Evolutionary conservation across 2,797 vertebrate species (phyloP).

Genomic region (Microctenopoma stevenorrisi): DNA sequence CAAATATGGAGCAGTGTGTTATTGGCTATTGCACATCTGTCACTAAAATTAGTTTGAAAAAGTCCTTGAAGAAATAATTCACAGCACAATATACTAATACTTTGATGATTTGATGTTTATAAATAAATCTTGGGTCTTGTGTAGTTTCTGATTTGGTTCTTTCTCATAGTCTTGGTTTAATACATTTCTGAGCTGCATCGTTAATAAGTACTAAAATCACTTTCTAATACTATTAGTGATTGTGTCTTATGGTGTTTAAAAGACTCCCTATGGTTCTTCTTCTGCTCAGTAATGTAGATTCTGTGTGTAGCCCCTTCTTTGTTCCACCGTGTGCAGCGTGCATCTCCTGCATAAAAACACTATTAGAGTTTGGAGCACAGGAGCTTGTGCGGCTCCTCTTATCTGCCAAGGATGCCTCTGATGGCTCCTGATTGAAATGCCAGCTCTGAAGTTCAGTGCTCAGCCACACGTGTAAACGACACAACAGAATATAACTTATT

Average conservation of each 20-base stretch:
- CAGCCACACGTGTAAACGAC: constrained; percentile 77
- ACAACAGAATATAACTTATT: constrained; percentile 75
- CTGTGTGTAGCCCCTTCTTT: constrained; percentile 36
- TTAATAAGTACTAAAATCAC: neutral
- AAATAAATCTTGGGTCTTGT: too few species aligned
- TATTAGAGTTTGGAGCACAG: constrained; percentile 58
- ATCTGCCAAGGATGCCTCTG: constrained; percentile 73
- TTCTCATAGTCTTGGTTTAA: too few species aligned
- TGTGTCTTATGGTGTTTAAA: neutral
- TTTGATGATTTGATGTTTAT: too few species aligned
- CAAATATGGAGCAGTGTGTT: too few species aligned
- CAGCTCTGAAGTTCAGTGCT: constrained; percentile 75
- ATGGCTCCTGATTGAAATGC: constrained; percentile 79
- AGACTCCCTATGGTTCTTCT: too few species aligned
- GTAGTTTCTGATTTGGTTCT: too few species aligned
- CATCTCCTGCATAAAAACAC: constrained; percentile 61
- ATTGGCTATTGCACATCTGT: too few species aligned
- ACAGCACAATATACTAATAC: too few species aligned
- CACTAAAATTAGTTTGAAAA: too few species aligned
- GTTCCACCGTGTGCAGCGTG: constrained; percentile 54
- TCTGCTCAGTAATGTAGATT: constrained; percentile 21
- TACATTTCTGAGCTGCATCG: too few species aligned
- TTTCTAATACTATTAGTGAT: too few species aligned
- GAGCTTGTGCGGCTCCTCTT: constrained; percentile 65
- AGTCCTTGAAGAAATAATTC: too few species aligned